phyloP scores from a whole-genome alignment of 1,140 invertebrate species.

The Lordiphosa stackelbergi region DNA sequence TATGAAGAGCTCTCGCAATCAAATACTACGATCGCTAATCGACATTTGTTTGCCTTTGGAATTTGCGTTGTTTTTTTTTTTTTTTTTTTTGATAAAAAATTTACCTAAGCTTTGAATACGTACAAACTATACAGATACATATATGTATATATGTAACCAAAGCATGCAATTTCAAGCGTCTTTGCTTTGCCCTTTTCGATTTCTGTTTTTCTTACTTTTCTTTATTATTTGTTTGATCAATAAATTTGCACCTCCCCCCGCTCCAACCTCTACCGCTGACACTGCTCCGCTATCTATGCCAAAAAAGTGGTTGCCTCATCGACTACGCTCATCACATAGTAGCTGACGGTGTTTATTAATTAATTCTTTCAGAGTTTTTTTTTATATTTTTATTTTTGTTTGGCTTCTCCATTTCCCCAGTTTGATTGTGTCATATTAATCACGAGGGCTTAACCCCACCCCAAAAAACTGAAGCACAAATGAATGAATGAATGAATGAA shows the following conservation, averaged over 20 bases:
- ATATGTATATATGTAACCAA: slow-evolving; percentile 1
- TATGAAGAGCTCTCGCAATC: slow-evolving; percentile 50
- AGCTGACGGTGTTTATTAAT: slow-evolving; percentile 54
- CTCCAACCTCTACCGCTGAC: not conserved
- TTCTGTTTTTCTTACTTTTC: slow-evolving; percentile 19
- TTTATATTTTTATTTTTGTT: slow-evolving; percentile 4
- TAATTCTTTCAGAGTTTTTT: slow-evolving; percentile 52
- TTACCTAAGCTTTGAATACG: slow-evolving; percentile 1
- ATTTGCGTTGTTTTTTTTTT: slow-evolving; percentile 40
- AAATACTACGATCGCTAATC: slow-evolving; percentile 61
- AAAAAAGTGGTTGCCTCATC: slow-evolving; percentile 44
- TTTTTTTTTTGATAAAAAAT: slow-evolving; percentile 18
- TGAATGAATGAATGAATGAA: slow-evolving; percentile 18
- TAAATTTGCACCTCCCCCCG: slow-evolving; percentile 49
- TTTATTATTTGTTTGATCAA: slow-evolving; percentile 60
- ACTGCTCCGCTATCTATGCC: not conserved
- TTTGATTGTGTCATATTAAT: slow-evolving; percentile 69
- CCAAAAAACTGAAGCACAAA: slow-evolving; percentile 1
- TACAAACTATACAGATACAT: not conserved
- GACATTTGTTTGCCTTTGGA: slow-evolving; percentile 60
- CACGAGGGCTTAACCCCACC: slow-evolving; percentile 44
- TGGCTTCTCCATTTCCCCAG: slow-evolving; percentile 32
- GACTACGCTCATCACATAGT: slow-evolving; percentile 5
- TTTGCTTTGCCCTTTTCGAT: slow-evolving; percentile 38
- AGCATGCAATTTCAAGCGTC: slow-evolving; percentile 1